Conservation (phyloP, 2,797 vertebrate genomes). For the Sebastes dallii region DNA sequence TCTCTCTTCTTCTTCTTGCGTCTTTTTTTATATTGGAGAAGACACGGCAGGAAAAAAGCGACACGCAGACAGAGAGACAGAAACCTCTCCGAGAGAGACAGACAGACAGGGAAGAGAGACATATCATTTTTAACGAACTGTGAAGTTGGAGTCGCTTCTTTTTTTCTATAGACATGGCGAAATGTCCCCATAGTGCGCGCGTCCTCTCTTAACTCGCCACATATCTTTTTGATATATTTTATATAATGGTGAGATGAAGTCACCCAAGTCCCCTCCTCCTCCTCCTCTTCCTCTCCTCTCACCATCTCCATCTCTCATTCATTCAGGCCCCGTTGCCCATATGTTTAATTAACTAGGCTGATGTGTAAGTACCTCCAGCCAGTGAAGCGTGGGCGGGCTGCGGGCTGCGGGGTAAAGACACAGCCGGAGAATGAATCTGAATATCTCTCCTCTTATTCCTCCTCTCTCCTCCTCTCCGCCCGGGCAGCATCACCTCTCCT, state of each 20-base stretch:
- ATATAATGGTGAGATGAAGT: conserved; percentile 62
- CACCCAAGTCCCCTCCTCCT: conserved; percentile 36
- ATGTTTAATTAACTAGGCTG: conserved; percentile 79
- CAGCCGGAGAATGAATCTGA: conserved; percentile 39
- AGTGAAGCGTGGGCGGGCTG: conserved; percentile 67
- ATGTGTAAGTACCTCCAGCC: conserved; percentile 77
- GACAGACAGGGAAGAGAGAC: conserved; percentile 5
- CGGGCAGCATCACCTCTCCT: conserved; percentile 42
- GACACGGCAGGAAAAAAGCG: neutral
- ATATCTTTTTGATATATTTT: conserved; percentile 45
- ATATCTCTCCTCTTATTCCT: conserved; percentile 38
- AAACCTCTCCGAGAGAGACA: neutral
- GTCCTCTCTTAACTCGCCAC: conserved; percentile 26
- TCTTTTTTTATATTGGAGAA: conserved; percentile 10
- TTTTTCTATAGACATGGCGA: conserved; percentile 8
- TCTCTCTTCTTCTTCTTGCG: neutral
- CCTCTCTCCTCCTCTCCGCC: conserved; percentile 28
- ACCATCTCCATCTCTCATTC: conserved; percentile 8
- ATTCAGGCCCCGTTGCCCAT: conserved; percentile 56
- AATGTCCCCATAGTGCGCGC: conserved; percentile 30
- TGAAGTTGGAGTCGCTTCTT: conserved; percentile 52
- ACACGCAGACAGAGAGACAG: neutral
- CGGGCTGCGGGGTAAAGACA: conserved; percentile 67
- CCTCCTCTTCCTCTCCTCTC: neutral
- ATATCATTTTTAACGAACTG: conserved; percentile 43